Evolutionary conservation across 92 coral and sea anemone species (phyloP).

Genomic region (Bergia puertoricense): DNA sequence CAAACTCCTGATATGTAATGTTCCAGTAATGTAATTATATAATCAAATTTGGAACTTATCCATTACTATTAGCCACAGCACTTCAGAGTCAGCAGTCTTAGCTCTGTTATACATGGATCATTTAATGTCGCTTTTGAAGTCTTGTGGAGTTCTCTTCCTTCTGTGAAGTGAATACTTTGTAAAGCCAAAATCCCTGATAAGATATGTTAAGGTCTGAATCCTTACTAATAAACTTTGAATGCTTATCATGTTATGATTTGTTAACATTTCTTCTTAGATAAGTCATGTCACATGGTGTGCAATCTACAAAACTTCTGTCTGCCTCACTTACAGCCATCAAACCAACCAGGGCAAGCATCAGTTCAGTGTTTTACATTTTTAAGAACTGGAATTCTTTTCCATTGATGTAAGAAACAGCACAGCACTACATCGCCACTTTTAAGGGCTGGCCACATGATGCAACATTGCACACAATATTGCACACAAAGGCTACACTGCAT

Average conservation of each 20-base stretch:
- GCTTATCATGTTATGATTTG: neutral
- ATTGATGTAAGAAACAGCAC: too few species aligned
- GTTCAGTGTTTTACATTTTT: too few species aligned
- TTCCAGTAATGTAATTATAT: neutral
- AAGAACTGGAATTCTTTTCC: too few species aligned
- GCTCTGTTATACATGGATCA: neutral
- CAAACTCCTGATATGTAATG: neutral
- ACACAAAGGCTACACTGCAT: too few species aligned
- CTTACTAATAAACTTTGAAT: neutral
- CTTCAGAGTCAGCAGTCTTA: neutral
- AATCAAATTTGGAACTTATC: neutral
- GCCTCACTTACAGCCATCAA: too few species aligned
- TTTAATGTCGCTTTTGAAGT: conserved; percentile 65
- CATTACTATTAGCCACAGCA: neutral
- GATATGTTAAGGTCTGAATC: conserved; percentile 60
- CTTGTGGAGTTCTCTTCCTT: conserved; percentile 53
- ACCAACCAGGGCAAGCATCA: too few species aligned
- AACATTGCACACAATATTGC: too few species aligned
- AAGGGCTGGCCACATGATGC: too few species aligned
- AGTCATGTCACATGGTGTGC: too few species aligned
- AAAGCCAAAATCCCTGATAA: conserved; percentile 87
- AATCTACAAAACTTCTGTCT: too few species aligned
- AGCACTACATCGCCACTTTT: too few species aligned
- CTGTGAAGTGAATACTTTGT: conserved; percentile 72
- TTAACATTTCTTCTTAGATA: too few species aligned